Evolutionary conservation across 1,140 invertebrate genomes (phyloP), one percentile per base, ranked within the genome.

Genomic region (Chironomus striatipennis): DNA sequence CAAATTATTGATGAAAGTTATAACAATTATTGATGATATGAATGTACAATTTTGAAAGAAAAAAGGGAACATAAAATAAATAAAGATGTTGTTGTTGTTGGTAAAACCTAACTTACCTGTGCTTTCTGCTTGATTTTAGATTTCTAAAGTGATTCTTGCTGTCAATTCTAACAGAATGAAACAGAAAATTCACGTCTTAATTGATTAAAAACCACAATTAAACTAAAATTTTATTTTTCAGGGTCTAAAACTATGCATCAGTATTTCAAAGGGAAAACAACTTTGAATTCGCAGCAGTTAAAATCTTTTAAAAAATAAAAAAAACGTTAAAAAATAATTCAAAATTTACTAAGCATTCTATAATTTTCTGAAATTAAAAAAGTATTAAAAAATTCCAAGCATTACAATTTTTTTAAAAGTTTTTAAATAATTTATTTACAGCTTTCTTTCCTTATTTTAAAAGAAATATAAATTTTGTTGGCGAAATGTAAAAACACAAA

Each of bases 21-120:
- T 20, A 70, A 70, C 65, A 70, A 70, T 70, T 70, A 70, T 70
- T 70, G 65, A 70, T 70, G 65, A 70, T 70, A 70, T 70, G 65
- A 70, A 70, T 70, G 65, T 70, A 70, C 65, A 70, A 70, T 70
- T 70, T 70, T 70, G 20, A 70, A 70, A 70, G n/a, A n/a, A 18
- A 70, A 15, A 70, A 70, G 18, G 65, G 65, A 70, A 70, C 65
- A 70, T 18, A 18, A 70, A 70, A 70, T 70, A 70, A 70, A 70
- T 70, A 70, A 70, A 70, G 65, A 70, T 70, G 65, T 70, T 70
- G 65, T 70, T 70, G 65, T 70, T 70, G 65, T 57, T 57, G 47
- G 47, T 57, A 57, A 57, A 15, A 57, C 47, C 47, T 57, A 47
- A 34, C 24, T 34, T 5, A 34, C 24, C 24, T 34, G 24, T 34